Evolutionary conservation across 2,113 vertebrate genomes (phyloP).

Genomic region (Tichodroma muraria): DNA sequence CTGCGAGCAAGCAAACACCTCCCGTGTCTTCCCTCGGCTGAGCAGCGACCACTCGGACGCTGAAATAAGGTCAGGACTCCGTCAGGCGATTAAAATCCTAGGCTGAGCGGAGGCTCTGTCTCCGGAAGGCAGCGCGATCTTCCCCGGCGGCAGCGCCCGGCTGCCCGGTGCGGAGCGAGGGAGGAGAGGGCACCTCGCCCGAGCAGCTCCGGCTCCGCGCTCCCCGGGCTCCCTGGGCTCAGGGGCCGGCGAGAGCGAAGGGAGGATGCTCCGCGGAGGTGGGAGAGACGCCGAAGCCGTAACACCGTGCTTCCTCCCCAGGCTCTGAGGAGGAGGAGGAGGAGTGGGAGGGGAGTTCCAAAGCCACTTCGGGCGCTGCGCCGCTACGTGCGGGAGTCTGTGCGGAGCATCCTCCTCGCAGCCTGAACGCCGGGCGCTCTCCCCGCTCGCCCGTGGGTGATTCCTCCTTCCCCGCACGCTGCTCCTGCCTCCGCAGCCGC

Average conservation of each 20-base stretch:
- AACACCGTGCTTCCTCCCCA: background rate
- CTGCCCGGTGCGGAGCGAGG: background rate
- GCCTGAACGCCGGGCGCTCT: background rate
- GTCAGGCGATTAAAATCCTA: background rate
- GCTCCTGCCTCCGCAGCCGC: background rate
- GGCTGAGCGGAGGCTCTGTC: background rate
- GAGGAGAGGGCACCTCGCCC: background rate
- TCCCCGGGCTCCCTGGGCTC: background rate
- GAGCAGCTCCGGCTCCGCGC: background rate
- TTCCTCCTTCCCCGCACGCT: background rate
- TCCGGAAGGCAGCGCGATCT: background rate
- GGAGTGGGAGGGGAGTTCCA: background rate
- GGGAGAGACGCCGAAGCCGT: background rate
- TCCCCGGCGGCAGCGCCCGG: background rate
- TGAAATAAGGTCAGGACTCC: background rate
- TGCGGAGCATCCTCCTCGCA: background rate
- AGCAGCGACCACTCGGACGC: background rate
- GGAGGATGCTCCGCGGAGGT: background rate
- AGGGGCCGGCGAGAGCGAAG: accelerated
- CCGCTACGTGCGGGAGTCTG: background rate
- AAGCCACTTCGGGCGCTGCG: background rate
- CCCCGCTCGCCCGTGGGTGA: background rate
- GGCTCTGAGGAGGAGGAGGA: background rate
- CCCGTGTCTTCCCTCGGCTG: background rate
- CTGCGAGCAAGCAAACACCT: background rate